Evolutionary conservation across 2,888 invertebrate genomes (phyloP).

Genomic region (Marronus borbonicus): DNA sequence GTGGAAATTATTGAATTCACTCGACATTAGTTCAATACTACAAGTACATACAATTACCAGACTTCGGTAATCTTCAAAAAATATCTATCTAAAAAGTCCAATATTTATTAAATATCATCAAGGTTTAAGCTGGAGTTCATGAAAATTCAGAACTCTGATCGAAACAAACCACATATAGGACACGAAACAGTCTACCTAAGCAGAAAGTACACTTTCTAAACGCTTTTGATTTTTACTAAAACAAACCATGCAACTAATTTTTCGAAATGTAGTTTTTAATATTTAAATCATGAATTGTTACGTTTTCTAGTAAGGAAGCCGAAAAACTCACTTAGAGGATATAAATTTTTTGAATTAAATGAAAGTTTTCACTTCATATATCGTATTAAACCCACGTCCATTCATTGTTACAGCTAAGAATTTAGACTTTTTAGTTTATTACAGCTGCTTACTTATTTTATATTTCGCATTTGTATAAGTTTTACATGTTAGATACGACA

Average conservation of each 20-base stretch:
- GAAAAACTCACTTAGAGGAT: too few species aligned
- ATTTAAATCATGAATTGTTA: too few species aligned
- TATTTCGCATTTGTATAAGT: too few species aligned
- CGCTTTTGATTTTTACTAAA: not conserved
- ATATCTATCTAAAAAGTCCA: slow-evolving; percentile 64
- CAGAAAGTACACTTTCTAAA: slow-evolving; percentile 8
- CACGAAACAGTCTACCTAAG: slow-evolving; percentile 11
- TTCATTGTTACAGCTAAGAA: too few species aligned
- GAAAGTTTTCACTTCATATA: too few species aligned
- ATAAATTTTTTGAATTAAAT: too few species aligned
- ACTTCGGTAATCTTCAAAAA: slow-evolving; percentile 49
- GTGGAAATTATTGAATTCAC: slow-evolving; percentile 21
- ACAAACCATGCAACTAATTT: slow-evolving; percentile 25
- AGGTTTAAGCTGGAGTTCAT: slow-evolving; percentile 67
- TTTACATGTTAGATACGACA: too few species aligned
- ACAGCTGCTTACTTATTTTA: too few species aligned
- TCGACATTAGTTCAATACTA: slow-evolving; percentile 33
- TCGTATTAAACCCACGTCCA: too few species aligned
- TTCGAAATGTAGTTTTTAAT: slow-evolving; percentile 2
- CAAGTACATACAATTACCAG: slow-evolving; percentile 46
- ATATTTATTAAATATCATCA: slow-evolving; percentile 69
- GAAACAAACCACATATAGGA: slow-evolving; percentile 1
- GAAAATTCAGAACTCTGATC: slow-evolving; percentile 36
- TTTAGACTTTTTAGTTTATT: too few species aligned
- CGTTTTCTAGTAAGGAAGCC: not conserved